These are phyloP conservation scores for Acanthurus leucopareius DNA, from an alignment of 2,797 vertebrate species.

Conservation along the genomic window DNA sequence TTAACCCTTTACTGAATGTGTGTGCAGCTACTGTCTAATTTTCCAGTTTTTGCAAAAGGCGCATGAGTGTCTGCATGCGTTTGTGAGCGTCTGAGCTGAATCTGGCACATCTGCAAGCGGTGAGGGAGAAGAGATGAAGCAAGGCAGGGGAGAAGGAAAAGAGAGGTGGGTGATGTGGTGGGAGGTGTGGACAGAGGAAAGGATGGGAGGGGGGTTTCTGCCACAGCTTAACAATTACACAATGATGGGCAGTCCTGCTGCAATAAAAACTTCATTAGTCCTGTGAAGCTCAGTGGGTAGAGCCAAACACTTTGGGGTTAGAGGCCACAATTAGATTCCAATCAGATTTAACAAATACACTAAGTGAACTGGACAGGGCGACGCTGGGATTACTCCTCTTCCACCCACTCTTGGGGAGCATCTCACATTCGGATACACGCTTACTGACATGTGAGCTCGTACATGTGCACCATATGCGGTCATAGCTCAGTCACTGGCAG, in stretches of 20 bases:
- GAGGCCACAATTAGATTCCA: conserved; percentile 2
- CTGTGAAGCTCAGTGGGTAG: conserved; percentile 10
- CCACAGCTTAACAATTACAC: conserved; percentile 9
- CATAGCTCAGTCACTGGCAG: conserved; percentile 16
- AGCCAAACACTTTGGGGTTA: not conserved
- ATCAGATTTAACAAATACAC: not conserved
- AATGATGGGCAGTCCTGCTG: conserved; percentile 22
- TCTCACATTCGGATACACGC: not conserved
- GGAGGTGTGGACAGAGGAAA: conserved; percentile 1
- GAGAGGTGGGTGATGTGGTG: conserved; percentile 1
- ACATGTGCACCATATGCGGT: conserved; percentile 30
- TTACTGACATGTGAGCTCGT: conserved; percentile 24
- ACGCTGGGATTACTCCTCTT: conserved; percentile 1
- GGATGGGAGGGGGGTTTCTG: conserved; percentile 23
- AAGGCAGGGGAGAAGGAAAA: conserved; percentile 15
- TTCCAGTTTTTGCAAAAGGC: not conserved
- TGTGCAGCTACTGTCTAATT: not conserved
- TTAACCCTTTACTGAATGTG: not conserved
- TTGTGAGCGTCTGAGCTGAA: conserved; percentile 32
- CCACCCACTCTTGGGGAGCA: not conserved
- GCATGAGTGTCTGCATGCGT: not conserved
- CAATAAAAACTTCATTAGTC: conserved; percentile 20
- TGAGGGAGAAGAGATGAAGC: conserved; percentile 22
- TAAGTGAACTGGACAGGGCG: not conserved
- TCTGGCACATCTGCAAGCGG: conserved; percentile 41